Evolutionary conservation across 1,140 invertebrate genomes (phyloP), one percentile per base, ranked within the genome.

Genomic region (Drosophila rhopaloa): DNA sequence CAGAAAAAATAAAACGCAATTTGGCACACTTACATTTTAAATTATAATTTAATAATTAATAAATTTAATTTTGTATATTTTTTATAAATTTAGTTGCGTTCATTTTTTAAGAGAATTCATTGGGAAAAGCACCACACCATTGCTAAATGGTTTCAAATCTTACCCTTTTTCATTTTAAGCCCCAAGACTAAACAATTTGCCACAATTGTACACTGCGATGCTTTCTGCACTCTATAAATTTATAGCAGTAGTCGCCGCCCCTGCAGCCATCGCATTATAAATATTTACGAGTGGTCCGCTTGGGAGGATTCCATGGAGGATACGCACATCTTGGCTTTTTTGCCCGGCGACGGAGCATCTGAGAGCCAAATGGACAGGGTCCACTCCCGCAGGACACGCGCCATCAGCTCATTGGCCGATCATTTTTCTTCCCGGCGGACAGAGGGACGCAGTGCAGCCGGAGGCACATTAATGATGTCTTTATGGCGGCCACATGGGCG

Each of bases 391-490:
- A 71, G 66, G 66, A 72, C 66, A 47, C 43, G 37, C 27, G 29
- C 32, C 35, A 46, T 24, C 53, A 65, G 59, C 48, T 59, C 48
- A 16, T 58, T 56, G 51, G 47, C 67, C 72, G 59, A 77, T 85
- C 63, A 61, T 74, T 77, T 62, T 59, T 37, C 27, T n/a, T 10
- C 46, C 41, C 37, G 29, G 9, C 11, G n/a, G n/a, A 14, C 14
- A 10, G 7, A 8, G 27, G 27, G 37, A 35, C 35, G 11, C 60
- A 75, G 41, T 76, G 55, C 61, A 68, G 24, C 38, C 48, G 10
- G 16, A 47, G 73, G 82, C 76, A 83, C 75, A 83, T 82, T 83
- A 86, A 88, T 83, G 80, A 79, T 67, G 72, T 59, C 71, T 77
- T 77, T 66, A 77, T 77, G 46, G 59, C 11, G 19, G 24, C 40